Base-by-base conservation (phyloP, 2,797 vertebrate species). In the Gymnothorax javanicus region DNA sequence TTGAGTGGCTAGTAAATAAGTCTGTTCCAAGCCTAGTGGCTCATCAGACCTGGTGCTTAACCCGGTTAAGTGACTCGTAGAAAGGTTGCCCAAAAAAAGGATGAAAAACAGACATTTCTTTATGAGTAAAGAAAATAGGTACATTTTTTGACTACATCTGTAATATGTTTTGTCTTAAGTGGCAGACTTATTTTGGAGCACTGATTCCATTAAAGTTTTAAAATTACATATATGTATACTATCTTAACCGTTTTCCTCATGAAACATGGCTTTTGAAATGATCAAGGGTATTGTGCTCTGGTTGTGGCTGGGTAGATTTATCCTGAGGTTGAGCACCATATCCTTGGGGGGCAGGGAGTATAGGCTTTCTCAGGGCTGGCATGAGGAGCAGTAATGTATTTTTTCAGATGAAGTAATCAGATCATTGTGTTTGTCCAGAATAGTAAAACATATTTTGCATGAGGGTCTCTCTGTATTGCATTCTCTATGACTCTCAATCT, bases 371-470 rank as follows among this genome's bases (percentile, higher is more conserved):
- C 77, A 54, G 77, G 17, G 12, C 20, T 23, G 77, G 77, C 54
- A 54, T 0, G 7, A 23, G 33, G 33, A 77, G 73, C 73, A 17
- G 33, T 77, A 50, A 23, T 77, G 73, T 77, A 77, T 77, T 77
- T 33, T 77, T 77, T 77, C 27, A 50, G 73, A 43, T 77, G 52
- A 77, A 52, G 73, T 81, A 81, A 81, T 81, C 20, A 56, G 77
- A 20, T 81, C 56, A 20, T n/a, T n/a, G 50, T n/a, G 17, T n/a
- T 20, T 4, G 33, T 81, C 11, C 20, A 54, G 33, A 23, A 54
- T 50, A 20, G 27, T 43, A 25, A 71, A 43, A 75, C 71, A 75
- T 59, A 9, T 59, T 59, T 59, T 59, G 58, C 9, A 59, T 59
- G 58, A 59, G 58, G 58, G 12, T 62, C 59, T 62, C 59, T 62